phyloP scores from a whole-genome alignment of 2,888 invertebrate genomes.

The Drosophila kuntzei region DNA sequence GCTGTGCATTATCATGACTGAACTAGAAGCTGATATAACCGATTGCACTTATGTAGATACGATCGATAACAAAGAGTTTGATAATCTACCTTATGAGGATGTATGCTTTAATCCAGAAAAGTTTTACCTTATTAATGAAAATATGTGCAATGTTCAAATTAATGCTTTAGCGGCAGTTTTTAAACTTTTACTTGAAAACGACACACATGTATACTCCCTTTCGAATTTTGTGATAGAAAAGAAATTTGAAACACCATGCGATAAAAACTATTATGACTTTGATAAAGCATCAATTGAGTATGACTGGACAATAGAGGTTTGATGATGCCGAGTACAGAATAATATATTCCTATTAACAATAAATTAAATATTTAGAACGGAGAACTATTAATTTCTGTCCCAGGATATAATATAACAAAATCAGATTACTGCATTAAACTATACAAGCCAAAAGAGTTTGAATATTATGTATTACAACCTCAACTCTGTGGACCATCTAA shows the following conservation, averaged over 20 bases:
- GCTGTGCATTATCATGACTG: not conserved
- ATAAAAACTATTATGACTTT: not conserved
- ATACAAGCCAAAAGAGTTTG: not conserved
- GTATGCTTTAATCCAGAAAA: slow-evolving; percentile 13
- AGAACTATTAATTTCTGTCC: not conserved
- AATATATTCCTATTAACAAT: not conserved
- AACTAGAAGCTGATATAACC: not conserved
- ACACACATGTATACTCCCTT: rapidly evolving
- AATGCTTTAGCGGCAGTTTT: not conserved
- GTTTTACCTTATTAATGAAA: not conserved
- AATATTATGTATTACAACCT: not conserved
- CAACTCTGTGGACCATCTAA: not conserved
- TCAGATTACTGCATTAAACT: slow-evolving; percentile 3
- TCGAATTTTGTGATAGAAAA: not conserved
- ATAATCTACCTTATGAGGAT: not conserved
- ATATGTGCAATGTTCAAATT: not conserved
- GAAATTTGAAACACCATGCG: not conserved
- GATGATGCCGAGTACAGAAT: not conserved
- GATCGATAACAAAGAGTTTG: slow-evolving; percentile 2
- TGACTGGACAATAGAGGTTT: not conserved
- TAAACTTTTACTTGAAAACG: not conserved
- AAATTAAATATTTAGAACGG: not conserved
- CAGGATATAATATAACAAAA: slow-evolving; percentile 3
- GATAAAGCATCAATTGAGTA: not conserved
- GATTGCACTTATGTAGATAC: not conserved